Evolutionary conservation across 2,113 vertebrate species (phyloP).

Genomic region (Tricholaema leucomelas): DNA sequence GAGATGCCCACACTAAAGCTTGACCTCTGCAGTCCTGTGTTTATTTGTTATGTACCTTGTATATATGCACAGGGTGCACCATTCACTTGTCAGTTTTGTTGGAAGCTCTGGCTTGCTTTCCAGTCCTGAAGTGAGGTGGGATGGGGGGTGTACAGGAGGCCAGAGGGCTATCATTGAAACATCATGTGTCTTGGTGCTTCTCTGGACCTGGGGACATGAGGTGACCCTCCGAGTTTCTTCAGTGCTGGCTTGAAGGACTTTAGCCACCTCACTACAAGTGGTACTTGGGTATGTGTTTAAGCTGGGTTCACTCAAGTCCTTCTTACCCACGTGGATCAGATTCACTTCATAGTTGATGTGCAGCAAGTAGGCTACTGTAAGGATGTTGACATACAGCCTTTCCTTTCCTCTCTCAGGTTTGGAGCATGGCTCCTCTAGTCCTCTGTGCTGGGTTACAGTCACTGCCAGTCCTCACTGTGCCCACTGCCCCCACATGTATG

Average conservation of each 20-base stretch:
- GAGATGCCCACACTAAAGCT: background rate
- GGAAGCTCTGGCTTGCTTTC: background rate
- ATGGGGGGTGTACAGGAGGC: fast-evolving
- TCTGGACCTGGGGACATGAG: fast-evolving
- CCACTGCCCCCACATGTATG: fast-evolving
- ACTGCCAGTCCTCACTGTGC: fast-evolving
- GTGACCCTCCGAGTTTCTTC: background rate
- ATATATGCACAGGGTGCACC: background rate
- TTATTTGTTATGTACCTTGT: background rate
- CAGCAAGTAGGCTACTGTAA: background rate
- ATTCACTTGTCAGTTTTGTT: background rate
- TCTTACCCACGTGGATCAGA: background rate
- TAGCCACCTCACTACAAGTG: fast-evolving
- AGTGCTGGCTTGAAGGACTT: fast-evolving
- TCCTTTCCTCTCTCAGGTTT: background rate
- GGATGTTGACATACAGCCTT: fast-evolving
- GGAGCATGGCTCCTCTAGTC: background rate
- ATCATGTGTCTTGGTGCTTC: background rate
- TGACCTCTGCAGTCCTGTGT: background rate
- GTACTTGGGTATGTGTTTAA: background rate
- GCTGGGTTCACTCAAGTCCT: background rate
- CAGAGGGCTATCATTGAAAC: background rate
- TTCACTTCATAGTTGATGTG: fast-evolving
- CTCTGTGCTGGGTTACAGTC: fast-evolving
- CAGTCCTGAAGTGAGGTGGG: fast-evolving